Base-by-base conservation (phyloP, 2,888 invertebrate species). In the Macrophya alboannulata region DNA sequence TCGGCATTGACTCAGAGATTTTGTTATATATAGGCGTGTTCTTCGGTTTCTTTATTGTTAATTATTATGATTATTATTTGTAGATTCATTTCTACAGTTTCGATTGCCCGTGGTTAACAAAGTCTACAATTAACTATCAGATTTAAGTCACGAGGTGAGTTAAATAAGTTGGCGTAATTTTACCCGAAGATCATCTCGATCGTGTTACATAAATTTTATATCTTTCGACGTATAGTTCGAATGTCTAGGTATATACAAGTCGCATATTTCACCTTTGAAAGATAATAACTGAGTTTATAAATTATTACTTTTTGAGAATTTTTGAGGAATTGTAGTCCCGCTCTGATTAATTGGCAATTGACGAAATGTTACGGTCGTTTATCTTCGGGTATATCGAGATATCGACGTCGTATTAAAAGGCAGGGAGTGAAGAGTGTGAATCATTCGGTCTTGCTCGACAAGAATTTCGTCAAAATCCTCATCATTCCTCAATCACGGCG, bases 401-500 rank as follows among this genome's bases (percentile, higher is more conserved):
- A 55, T 51, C 77, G 77, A 77, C 51, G 55, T 48, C n/a, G n/a
- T 12, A 25, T 15, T 12, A 15, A 9, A 15, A n/a, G n/a, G n/a
- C 31, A 37, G 25, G 55, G 25, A 17, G 40, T 21, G 51, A 77
- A 37, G 51, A 55, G 31, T 31, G 55, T 77, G 77, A 77, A 51
- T 51, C 77, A 77, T 31, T 59, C 62, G 51, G 21, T 43, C n/a
- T 74, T 62, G 6, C 62, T 12, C n/a, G 81, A 43, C 62, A 43
- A 43, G 62, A 81, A 59, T 81, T 81, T 81, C 62, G 21, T 81
- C 1, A 62, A 81, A 81, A 62, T 81, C n/a, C 59, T 81, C 51
- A 43, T 40, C 62, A 81, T 62, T 62, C 62, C 43, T 81, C 15
- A 40, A 81, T 81, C 81, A 81, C 43, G 62, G 3, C 37, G 43